Evolutionary conservation across 1,140 invertebrate genomes (phyloP), one percentile per base, ranked within the genome.

Genomic region (Tetranychus cinnabarinus): DNA sequence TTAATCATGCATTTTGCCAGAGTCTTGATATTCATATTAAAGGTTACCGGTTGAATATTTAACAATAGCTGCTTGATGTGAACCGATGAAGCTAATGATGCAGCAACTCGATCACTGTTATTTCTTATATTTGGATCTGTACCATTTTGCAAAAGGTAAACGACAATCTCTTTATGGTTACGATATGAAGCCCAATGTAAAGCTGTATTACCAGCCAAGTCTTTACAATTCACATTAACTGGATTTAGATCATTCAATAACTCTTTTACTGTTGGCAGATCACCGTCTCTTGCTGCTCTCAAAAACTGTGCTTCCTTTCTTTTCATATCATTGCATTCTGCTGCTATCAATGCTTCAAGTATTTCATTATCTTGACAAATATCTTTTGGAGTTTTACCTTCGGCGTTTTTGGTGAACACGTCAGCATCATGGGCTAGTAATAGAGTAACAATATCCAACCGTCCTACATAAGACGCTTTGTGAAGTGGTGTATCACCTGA

Each of bases 121-220:
- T 78, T 78, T 60, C 68, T 72, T 0, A 72, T 62, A 39, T 65
- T 65, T 34, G 74, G 66, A 66, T 75, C 67, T 52, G 75, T 69
- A 23, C 76, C 79, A 68, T 78, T 78, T 69, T 82, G 79, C 42
- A 84, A 69, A 15, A 84, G 70, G 31, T 81, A 69, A 2, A 82
- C 77, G 5, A 80, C 80, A n/a, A 77, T 73, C 64, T 81, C 75
- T 50, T 79, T 77, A 64, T 82, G 79, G 0, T 79, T 80, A 36
- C 80, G 66, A 66, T 82, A 80, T 3, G 81, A 76, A 10, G 80
- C 80, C 64, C 78, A 78, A 67, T 84, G 82, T 3, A 84, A 70
- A 33, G 79, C 78, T 6, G 81, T 79, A 71, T 84, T 84, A 4
- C 82, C 82, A 65, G 77, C 71, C 45, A 66, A 66, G 66, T 80